Conservation (phyloP, 64 coral and sea anemone genomes). For the Cladopsammia gracilis region DNA sequence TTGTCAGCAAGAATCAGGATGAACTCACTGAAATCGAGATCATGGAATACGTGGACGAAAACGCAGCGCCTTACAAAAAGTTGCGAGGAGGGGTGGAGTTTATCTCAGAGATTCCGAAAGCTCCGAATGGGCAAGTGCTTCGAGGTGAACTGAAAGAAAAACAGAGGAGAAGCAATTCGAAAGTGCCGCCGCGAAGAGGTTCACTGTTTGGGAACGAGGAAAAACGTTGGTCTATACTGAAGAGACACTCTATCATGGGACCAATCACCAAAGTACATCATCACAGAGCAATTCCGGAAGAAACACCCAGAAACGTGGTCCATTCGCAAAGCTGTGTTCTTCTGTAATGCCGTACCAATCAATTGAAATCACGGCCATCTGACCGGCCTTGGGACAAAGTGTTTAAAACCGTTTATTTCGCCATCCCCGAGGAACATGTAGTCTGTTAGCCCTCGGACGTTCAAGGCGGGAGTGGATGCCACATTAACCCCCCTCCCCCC, state of each 20-base stretch:
- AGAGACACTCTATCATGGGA: not conserved
- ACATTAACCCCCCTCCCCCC: too few relatives aligned
- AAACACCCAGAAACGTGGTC: not conserved
- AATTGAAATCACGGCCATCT: not conserved
- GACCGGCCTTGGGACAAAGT: too few relatives aligned
- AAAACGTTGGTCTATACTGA: not conserved
- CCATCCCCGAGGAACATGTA: too few relatives aligned
- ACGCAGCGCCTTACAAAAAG: conserved; percentile 47
- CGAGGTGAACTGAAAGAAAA: conserved; percentile 10
- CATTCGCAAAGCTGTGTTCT: conserved; percentile 34
- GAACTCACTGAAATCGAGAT: conserved; percentile 57
- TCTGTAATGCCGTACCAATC: not conserved
- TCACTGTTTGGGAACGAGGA: not conserved
- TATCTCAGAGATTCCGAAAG: conserved; percentile 16
- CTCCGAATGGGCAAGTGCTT: conserved; percentile 22
- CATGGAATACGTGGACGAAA: conserved; percentile 51
- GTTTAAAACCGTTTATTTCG: too few relatives aligned
- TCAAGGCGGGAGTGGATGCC: too few relatives aligned
- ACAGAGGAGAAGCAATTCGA: not conserved
- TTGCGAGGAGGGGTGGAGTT: conserved; percentile 58
- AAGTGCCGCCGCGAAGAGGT: not conserved
- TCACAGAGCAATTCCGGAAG: not conserved
- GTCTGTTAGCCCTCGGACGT: too few relatives aligned
- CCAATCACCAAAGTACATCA: not conserved
- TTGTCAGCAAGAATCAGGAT: conserved; percentile 25